Base-by-base conservation (phyloP, 2,113 vertebrate genomes). In the Pelusios castaneus region DNA sequence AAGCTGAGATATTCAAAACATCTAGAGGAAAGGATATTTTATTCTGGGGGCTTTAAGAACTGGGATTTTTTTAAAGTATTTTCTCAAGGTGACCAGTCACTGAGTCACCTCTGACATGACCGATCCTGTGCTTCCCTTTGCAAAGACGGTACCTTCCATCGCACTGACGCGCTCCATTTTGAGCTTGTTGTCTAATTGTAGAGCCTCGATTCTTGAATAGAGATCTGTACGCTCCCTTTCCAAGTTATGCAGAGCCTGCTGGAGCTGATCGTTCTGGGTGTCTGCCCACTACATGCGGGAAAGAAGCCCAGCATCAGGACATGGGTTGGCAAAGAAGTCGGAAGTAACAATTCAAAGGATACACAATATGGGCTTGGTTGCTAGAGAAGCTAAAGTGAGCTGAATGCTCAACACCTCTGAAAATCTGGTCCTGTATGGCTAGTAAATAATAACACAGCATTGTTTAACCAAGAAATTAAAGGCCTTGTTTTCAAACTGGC, bases 171-270 rank as follows among this genome's bases (percentile, higher is more conserved):
- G 97, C 6, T 97, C 90, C 73, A 93, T 97, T 75, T 98, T 91
- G 47, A 84, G 90, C 47, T 98, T 87, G 85, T 98, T 98, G 94
- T 99, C 98, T n/a, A 98, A 94, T 78, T 98, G 98, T 76, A 99
- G 94, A 80, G 95, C 56, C 47, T 96, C 92, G 16, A 98, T 96
- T 63, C 86, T 93, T 60, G 82, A 97, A 55, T 90, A 97, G 5
- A 99, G 97, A 67, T 97, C 80, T 2, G 93, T 1, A 16, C 91
- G 96, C 80, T 98, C 97, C 0, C 52, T 89, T 90, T 96, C 97
- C 93, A 98, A 79, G 6, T 22, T 80, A 24, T 0, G 22, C 75
- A 98, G 93, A 31, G 93, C 94, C 79, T 91, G 93, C 22, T 77
- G 87, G 76, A 98, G 97, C 91, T 96, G 94, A n/a, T 94, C 31